Percentiles rank a stretch among this genome's conserved stretches.
Evolutionary conservation across 2,113 vertebrate genomes (phyloP).

Genomic region (Ageneiosus marmoratus): DNA sequence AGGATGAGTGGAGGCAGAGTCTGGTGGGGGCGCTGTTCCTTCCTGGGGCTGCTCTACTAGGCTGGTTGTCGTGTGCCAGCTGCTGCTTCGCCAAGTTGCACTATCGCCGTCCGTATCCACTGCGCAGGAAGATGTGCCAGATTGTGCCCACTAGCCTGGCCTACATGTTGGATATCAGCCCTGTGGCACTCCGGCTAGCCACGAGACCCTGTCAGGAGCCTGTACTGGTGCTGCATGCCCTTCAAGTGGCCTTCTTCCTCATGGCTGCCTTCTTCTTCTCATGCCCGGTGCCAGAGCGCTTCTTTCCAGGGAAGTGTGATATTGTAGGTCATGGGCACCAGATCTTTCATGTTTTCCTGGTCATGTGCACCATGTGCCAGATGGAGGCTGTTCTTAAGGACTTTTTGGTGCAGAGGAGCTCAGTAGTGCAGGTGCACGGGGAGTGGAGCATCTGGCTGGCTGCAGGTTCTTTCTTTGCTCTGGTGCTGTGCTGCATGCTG

Average conservation of each 20-base stretch:
- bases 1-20: conserved; percentile 81
- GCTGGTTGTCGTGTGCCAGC: conserved; percentile 84
- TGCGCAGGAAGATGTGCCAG: conserved; percentile 86
- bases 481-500: conserved; percentile 75
- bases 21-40: conserved; percentile 78
- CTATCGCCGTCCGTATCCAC: conserved; percentile 85
- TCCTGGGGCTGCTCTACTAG: conserved; percentile 81
- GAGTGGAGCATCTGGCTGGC: conserved; percentile 74
- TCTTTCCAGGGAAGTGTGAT: conserved; percentile 87
- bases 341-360: conserved; percentile 88
- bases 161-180: conserved; percentile 86
- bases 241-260: conserved; percentile 85
- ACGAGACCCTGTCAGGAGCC: conserved; percentile 79
- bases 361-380: conserved; percentile 86
- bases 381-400: conserved; percentile 87
- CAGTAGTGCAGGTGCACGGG: conserved; percentile 73
- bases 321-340: conserved; percentile 90
- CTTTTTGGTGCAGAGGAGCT: conserved; percentile 75
- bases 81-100: conserved; percentile 88
- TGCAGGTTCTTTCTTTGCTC: conserved; percentile 74
- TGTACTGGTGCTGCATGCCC: conserved; percentile 79
- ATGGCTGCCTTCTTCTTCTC: conserved; percentile 89
- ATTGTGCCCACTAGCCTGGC: conserved; percentile 83
- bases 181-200: conserved; percentile 79
- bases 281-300: conserved; percentile 85